Percentiles rank a stretch among this genome's conserved stretches.
Conservation (phyloP, 2,113 vertebrate genomes). For the Melanotaenia duboulayi region DNA sequence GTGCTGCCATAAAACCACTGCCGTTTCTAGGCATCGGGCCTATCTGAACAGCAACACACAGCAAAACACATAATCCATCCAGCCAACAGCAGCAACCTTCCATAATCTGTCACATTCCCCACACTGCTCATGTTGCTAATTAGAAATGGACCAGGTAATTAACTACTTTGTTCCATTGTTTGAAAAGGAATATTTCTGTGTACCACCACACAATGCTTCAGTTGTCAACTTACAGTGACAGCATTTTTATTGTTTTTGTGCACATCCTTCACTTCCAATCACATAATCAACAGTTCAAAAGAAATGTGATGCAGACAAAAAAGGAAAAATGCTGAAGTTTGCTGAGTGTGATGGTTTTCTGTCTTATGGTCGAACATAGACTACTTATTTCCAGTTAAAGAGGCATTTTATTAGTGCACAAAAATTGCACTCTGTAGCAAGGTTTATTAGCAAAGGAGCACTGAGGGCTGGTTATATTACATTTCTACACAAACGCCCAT, state of each 20-base stretch:
- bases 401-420: conserved; percentile 32
- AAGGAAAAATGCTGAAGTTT: conserved; percentile 18
- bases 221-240: conserved; percentile 48
- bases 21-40: conserved; percentile 65
- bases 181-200: conserved; percentile 59
- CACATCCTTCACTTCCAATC: conserved; percentile 36
- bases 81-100: conserved; percentile 54
- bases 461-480: no score
- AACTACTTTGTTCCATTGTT: conserved; percentile 69
- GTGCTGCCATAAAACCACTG: conserved; percentile 44
- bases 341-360: conserved; percentile 28
- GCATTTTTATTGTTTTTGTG: conserved; percentile 29
- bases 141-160: conserved; percentile 73
- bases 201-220: conserved; percentile 37
- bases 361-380: conserved; percentile 71
- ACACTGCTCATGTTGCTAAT: conserved; percentile 65
- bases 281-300: conserved; percentile 55
- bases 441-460: no score
- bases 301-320: conserved; percentile 34
- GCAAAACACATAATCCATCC: conserved; percentile 61
- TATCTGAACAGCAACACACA: conserved; percentile 67
- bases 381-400: conserved; percentile 50
- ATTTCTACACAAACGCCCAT: no score
- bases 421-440: not conserved
- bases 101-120: conserved; percentile 48